These are phyloP conservation scores for Allobates femoralis DNA, from an alignment of 2,797 vertebrate species.

Conservation along the genomic window DNA sequence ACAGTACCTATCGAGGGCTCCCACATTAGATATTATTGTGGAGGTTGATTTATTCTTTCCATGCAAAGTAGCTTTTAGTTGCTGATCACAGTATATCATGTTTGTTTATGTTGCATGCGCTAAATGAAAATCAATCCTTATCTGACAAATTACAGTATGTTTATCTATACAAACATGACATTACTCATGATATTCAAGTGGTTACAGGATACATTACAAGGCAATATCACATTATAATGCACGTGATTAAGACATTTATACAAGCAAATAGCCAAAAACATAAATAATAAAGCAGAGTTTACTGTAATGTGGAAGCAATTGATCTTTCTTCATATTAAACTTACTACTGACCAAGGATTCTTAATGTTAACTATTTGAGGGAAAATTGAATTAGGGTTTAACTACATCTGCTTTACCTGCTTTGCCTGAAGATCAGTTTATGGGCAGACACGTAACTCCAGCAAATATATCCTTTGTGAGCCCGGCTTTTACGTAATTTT, in stretches of 20 bases:
- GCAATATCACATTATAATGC: slow-evolving; percentile 30
- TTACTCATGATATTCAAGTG: slow-evolving; percentile 21
- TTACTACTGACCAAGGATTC: background rate
- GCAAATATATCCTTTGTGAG: no score
- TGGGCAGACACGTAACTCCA: no score
- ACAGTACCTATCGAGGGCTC: background rate
- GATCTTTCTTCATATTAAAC: background rate
- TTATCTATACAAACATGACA: slow-evolving; percentile 19
- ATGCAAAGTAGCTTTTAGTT: background rate
- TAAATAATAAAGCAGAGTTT: slow-evolving; percentile 28
- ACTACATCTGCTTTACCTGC: background rate
- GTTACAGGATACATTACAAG: slow-evolving; percentile 38
- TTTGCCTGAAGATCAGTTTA: background rate
- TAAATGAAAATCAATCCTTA: slow-evolving; percentile 47
- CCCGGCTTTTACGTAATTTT: no score
- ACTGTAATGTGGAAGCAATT: slow-evolving; percentile 20
- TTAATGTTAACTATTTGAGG: background rate
- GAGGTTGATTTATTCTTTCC: background rate
- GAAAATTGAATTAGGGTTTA: background rate
- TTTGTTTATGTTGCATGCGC: slow-evolving; percentile 10
- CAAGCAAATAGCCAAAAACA: slow-evolving; percentile 15
- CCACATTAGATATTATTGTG: background rate
- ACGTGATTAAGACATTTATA: slow-evolving; percentile 31
- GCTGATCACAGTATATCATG: slow-evolving; percentile 21
- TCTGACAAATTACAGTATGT: slow-evolving; percentile 36